Base-by-base conservation (phyloP, 2,113 vertebrate species). In the Gymnobelideus leadbeateri region DNA sequence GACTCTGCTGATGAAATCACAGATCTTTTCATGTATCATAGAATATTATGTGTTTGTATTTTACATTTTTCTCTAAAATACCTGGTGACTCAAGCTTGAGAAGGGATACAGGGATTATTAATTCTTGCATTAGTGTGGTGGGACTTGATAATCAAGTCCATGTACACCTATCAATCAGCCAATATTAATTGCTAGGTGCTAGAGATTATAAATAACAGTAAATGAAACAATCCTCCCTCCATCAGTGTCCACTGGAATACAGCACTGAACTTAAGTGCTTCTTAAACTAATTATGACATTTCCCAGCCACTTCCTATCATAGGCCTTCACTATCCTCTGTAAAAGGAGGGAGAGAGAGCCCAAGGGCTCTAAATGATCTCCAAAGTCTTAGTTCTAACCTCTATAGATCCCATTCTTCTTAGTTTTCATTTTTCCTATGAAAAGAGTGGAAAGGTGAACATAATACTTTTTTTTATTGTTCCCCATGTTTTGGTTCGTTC, bases 401-500 rank as follows among this genome's bases (percentile, higher is more conserved):
- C 37, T 55, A 54, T 16, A 26, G 11, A 10, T 14, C 0, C 24
- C 0, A 8, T 55, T 51, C 24, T 55, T 37, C 24, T 16, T 26
- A 50, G 23, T 5, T 19, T n/a, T 14, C 1, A 3, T 3, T 21
- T 9, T 54, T n/a, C 24, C 49, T 3, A 0, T 7, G 94, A 46
- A 52, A 43, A 43, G n/a, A 43, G 3, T n/a, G 16, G 31, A n/a
- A 7, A 77, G 37, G 4, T 77, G 68, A 43, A 21, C 68, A 43
- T 43, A 8, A 43, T 43, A 19, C 19, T n/a, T 7, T 43, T 84
- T 43, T 43, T 12, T 55, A 68, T 68, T 43, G 37, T n/a, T 14
- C n/a, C 68, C n/a, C 4, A 84, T 84, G 16, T 84, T 68, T 68
- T 26, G 19, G n/a, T 95, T 94, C 77, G 91, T 95, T 51, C 95